A percentile compares a stretch with the other conserved stretches of the same genome.
phyloP scores from a whole-genome alignment of 2,888 invertebrate species.

The Saturnia japonica region DNA sequence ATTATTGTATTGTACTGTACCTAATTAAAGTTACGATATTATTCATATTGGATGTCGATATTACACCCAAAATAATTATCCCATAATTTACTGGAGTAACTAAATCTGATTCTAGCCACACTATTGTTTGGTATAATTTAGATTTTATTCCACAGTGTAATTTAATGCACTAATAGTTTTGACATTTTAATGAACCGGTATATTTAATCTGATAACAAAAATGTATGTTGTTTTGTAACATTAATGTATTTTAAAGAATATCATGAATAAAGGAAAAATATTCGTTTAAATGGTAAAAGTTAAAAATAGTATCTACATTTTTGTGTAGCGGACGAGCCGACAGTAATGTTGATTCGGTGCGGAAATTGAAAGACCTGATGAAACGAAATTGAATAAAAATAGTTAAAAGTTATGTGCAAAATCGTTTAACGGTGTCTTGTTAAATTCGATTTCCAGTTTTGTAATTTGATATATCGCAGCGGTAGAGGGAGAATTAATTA shows the following conservation, averaged over 20 bases:
- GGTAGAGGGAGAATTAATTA: too few species aligned
- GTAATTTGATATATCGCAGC: too few species aligned
- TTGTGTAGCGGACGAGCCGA: conserved; percentile 17
- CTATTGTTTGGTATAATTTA: conserved; percentile 5
- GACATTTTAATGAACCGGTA: not conserved
- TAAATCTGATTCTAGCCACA: not conserved
- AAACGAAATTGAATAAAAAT: conserved; percentile 23
- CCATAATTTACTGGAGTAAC: not conserved
- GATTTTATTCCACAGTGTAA: not conserved
- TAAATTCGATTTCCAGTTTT: too few species aligned
- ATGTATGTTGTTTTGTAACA: not conserved
- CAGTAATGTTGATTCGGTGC: conserved; percentile 18
- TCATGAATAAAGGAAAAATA: not conserved
- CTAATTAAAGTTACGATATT: too few species aligned
- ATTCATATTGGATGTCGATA: too few species aligned
- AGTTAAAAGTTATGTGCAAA: conserved; percentile 12
- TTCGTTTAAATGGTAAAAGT: not conserved
- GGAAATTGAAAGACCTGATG: conserved; percentile 31
- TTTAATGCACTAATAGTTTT: conserved; percentile 8
- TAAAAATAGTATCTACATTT: conserved; percentile 14
- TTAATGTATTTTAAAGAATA: not conserved
- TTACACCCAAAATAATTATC: not conserved
- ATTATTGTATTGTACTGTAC: too few species aligned
- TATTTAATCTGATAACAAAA: conserved; percentile 2
- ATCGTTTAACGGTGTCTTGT: not conserved